Evolutionary conservation across 2,888 invertebrate species (phyloP).

Genomic region (Zootermopsis nevadensis): DNA sequence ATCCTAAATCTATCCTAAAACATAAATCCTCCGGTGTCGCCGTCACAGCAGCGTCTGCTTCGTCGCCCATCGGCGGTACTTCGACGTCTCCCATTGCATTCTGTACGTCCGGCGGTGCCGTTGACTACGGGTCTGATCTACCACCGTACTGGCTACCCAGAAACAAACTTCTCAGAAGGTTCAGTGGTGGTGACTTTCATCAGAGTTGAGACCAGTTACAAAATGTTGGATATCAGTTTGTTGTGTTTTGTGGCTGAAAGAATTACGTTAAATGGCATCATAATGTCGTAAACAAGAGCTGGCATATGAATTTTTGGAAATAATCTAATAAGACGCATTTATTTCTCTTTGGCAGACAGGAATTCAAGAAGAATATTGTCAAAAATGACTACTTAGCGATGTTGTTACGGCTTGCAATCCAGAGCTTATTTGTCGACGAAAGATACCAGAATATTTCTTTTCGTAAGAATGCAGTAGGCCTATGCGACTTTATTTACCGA

Average conservation of each 20-base stretch:
- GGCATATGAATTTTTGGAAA: neutral
- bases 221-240: neutral
- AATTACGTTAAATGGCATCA: neutral
- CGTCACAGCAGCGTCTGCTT: conserved; percentile 45
- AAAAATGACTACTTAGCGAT: no score
- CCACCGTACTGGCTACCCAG: conserved; percentile 65
- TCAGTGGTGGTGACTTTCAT: conserved; percentile 67
- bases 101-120: conserved; percentile 51
- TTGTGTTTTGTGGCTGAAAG: conserved; percentile 4
- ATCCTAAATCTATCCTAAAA: conserved; percentile 68
- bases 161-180: conserved; percentile 63
- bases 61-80: conserved; percentile 24
- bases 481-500: no score
- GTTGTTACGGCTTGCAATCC: no score
- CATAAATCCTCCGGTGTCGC: conserved; percentile 63
- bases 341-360: neutral
- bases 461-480: no score
- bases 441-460: no score
- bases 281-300: neutral
- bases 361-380: neutral
- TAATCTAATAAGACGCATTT: neutral
- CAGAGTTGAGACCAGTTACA: conserved; percentile 65
- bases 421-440: no score
- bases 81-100: conserved; percentile 60
- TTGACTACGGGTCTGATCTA: conserved; percentile 58